Evolutionary conservation across 2,888 invertebrate genomes (phyloP).

Genomic region (Helobdella robusta): DNA sequence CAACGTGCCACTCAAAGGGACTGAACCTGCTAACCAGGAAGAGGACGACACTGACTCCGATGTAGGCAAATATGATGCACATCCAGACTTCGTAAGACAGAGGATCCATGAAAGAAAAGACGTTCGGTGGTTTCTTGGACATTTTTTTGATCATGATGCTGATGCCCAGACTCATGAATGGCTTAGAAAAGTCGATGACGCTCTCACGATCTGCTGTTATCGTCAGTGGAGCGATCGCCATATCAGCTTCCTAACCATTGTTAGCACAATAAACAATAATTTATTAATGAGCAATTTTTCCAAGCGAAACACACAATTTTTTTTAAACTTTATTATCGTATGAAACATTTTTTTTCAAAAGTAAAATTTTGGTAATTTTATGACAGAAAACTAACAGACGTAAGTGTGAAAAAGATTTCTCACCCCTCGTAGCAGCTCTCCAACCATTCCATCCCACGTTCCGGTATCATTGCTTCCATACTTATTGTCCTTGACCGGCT

Average conservation of each 20-base stretch:
- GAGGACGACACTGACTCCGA: constrained; percentile 84
- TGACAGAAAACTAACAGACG: not conserved
- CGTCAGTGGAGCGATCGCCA: constrained; percentile 86
- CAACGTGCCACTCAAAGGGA: constrained; percentile 83
- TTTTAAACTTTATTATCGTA: not conserved
- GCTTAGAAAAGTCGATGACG: constrained; percentile 93
- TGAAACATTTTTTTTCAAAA: not conserved
- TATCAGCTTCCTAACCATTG: constrained; percentile 72
- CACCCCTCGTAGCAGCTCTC: constrained; percentile 43
- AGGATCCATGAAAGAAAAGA: constrained; percentile 94
- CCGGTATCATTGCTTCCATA: constrained; percentile 37
- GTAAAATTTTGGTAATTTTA: not conserved
- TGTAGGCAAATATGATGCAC: constrained; percentile 72
- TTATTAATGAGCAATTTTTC: not conserved
- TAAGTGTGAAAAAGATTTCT: constrained; percentile 23
- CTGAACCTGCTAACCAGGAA: constrained; percentile 93
- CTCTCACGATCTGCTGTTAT: constrained; percentile 87
- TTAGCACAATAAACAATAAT: not conserved
- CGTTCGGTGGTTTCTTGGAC: constrained; percentile 74
- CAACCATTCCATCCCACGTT: constrained; percentile 47
- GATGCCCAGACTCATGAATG: constrained; percentile 89
- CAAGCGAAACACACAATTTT: too few species aligned
- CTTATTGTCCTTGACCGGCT: constrained; percentile 32
- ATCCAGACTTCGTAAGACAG: constrained; percentile 96
- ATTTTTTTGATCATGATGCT: constrained; percentile 82